Evolutionary conservation across 2,888 invertebrate genomes (phyloP), one percentile per base, ranked within the genome.

Genomic region (Lobophora halterata): DNA sequence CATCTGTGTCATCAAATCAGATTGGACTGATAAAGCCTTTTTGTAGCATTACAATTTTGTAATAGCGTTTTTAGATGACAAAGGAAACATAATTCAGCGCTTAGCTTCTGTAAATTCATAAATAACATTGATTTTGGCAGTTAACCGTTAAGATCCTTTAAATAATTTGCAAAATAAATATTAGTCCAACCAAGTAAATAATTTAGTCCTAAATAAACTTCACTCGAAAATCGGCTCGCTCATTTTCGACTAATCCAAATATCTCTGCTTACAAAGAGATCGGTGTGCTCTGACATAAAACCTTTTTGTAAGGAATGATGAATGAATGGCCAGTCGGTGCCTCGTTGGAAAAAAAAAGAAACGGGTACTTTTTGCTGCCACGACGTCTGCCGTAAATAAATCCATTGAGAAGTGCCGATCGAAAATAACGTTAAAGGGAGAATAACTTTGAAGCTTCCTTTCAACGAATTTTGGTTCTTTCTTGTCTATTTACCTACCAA

Each of bases 351-450:
- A 61, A 69, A 65, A 39, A 48, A 16, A 17, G 25, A 42, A 36
- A 67, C 63, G 64, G 60, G 61, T 65, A 61, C 58, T 70, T 81
- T 77, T 78, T 79, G 80, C 79, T 70, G 80, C 80, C 85, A 61
- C 68, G 59, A 64, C 65, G 85, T 86, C 85, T 85, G 78, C 65
- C 81, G 81, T 83, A 81, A 80, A 79, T 78, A n/a, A n/a, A 73
- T 74, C 40, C 81, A 82, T 80, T 81, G 73, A 78, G 69, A 56
- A 58, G 50, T 61, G 61, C 42, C 55, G 64, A 67, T 52, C 58
- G 58, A 65, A 59, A 62, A 59, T 58, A 67, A 58, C 25, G 17
- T 30, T 30, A 35, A 36, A 36, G 36, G n/a, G n/a, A n/a, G n/a
- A n/a, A n/a, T n/a, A n/a, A n/a, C n/a, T n/a, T n/a, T n/a, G n/a